phyloP scores from a whole-genome alignment of 2,888 invertebrate species.

The Brachynemurus nebulosus region DNA sequence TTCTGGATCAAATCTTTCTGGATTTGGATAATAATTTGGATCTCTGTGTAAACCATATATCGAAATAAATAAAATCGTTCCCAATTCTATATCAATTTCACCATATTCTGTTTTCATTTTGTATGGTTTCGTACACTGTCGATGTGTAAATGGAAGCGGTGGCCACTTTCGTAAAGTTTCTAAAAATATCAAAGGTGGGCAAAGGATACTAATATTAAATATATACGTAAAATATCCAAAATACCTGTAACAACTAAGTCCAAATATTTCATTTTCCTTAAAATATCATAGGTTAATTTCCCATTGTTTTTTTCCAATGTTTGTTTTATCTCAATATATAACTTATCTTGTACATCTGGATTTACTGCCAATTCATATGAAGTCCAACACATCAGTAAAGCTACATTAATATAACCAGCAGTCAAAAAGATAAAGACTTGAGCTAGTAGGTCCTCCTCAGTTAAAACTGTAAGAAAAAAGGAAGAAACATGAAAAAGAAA shows the following conservation, averaged over 20 bases:
- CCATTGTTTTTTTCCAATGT: neutral
- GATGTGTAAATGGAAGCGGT: conserved; percentile 33
- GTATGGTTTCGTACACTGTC: conserved; percentile 35
- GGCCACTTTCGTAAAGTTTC: conserved; percentile 39
- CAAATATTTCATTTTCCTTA: conserved; percentile 1
- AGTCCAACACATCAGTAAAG: neutral
- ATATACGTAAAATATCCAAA: too few species aligned
- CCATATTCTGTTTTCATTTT: conserved; percentile 27
- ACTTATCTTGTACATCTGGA: neutral
- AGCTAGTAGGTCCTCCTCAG: neutral
- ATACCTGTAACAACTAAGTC: conserved; percentile 1
- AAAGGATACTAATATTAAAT: too few species aligned
- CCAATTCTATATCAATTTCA: conserved; percentile 21
- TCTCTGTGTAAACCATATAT: conserved; percentile 31
- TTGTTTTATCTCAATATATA: neutral
- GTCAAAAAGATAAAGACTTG: conserved; percentile 4
- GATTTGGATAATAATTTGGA: conserved; percentile 34
- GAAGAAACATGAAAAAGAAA: too few species aligned
- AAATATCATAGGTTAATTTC: neutral
- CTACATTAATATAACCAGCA: neutral
- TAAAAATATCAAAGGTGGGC: too few species aligned
- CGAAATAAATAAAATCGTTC: conserved; percentile 27
- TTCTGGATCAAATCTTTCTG: conserved; percentile 34
- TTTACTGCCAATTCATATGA: neutral
- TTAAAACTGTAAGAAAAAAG: too few species aligned